Evolutionary conservation across 2,888 invertebrate genomes (phyloP).

Genomic region (Nysson spinosus): DNA sequence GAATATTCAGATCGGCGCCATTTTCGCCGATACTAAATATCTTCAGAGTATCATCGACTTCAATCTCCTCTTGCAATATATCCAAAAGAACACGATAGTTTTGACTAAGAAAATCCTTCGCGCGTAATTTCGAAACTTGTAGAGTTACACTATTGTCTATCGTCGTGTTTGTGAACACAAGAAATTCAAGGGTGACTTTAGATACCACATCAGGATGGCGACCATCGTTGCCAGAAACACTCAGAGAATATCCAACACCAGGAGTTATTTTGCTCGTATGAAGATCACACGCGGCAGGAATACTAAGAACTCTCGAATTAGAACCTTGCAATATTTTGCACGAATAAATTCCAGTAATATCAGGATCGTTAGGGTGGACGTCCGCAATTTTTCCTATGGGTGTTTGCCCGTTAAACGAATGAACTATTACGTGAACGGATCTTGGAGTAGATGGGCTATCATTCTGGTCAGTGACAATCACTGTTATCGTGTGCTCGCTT

Average conservation of each 20-base stretch:
- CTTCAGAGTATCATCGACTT: slow-evolving; percentile 82
- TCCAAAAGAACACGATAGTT: slow-evolving; percentile 87
- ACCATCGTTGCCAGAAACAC: slow-evolving; percentile 93
- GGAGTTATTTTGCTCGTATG: slow-evolving; percentile 86
- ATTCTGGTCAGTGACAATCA: slow-evolving; percentile 91
- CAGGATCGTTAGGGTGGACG: slow-evolving; percentile 94
- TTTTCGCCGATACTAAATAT: slow-evolving; percentile 87
- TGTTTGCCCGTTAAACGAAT: slow-evolving; percentile 86
- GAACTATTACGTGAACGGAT: slow-evolving; percentile 88
- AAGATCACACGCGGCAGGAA: slow-evolving; percentile 89
- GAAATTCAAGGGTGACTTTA: slow-evolving; percentile 89
- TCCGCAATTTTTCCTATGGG: slow-evolving; percentile 92
- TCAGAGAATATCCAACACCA: slow-evolving; percentile 86
- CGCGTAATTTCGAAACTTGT: slow-evolving; percentile 85
- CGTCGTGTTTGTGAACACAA: slow-evolving; percentile 88
- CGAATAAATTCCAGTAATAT: slow-evolving; percentile 92
- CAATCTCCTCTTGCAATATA: slow-evolving; percentile 83
- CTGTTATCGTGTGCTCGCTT: slow-evolving; percentile 86
- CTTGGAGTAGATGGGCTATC: slow-evolving; percentile 93
- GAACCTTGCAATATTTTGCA: slow-evolving; percentile 87
- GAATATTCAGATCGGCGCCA: slow-evolving; percentile 83
- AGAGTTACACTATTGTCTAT: slow-evolving; percentile 90
- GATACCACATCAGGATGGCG: slow-evolving; percentile 92
- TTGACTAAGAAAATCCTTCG: slow-evolving; percentile 86
- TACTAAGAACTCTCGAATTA: slow-evolving; percentile 83